These are phyloP conservation scores for Polypedilum pembai DNA, from an alignment of 1,140 invertebrate genomes.

Conservation along the genomic window DNA sequence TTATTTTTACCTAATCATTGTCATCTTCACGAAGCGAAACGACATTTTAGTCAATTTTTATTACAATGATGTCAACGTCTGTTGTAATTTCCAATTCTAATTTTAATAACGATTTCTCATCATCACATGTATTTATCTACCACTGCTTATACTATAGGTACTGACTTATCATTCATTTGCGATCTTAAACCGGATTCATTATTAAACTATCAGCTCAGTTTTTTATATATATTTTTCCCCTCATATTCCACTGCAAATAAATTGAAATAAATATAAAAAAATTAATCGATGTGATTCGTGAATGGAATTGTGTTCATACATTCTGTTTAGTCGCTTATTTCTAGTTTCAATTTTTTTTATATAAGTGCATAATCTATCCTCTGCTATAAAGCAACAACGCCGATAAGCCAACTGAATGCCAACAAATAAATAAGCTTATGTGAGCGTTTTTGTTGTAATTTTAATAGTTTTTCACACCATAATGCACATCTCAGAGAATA, in stretches of 20 bases:
- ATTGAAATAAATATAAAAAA: not conserved
- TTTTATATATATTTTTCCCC: too few species aligned
- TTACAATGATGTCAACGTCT: too few species aligned
- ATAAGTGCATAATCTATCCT: not conserved
- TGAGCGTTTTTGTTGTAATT: not conserved
- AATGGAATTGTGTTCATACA: not conserved
- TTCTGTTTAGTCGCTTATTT: too few species aligned
- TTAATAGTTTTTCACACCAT: conserved; percentile 27
- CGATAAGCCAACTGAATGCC: conserved; percentile 5
- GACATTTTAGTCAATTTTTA: too few species aligned
- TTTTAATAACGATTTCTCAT: too few species aligned
- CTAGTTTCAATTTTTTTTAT: not conserved
- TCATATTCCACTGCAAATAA: not conserved
- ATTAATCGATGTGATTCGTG: conserved; percentile 12
- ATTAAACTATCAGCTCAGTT: not conserved
- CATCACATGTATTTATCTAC: too few species aligned
- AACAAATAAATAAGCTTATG: conserved; percentile 7
- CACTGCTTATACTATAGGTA: too few species aligned
- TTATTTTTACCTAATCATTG: too few species aligned
- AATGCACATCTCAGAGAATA: not conserved
- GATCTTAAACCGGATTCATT: conserved; percentile 7
- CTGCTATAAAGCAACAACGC: not conserved
- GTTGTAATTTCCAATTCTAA: too few species aligned
- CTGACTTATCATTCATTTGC: not conserved
- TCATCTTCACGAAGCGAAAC: too few species aligned